Base-by-base conservation (phyloP, 2,888 invertebrate species). In the Crematogaster levior region DNA sequence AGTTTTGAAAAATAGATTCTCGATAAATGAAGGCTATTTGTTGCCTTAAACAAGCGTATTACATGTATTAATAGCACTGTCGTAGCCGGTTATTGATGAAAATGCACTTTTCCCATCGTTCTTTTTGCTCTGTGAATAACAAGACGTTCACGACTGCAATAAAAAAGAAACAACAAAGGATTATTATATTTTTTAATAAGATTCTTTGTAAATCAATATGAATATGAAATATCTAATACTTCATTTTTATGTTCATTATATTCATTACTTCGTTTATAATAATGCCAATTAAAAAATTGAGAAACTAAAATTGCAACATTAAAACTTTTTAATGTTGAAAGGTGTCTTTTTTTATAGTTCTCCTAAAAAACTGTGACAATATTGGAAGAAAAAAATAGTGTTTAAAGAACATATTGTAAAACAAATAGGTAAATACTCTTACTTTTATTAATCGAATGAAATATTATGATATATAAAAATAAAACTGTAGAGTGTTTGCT, bases 1-100 rank as follows among this genome's bases (percentile, higher is more conserved):
- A 56, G 30, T 53, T 66, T 68, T 43, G 77, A 77, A 56, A 77
- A 77, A 77, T 43, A 66, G 66, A 30, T 68, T 66, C 51, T 56
- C 66, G 66, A 77, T 77, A 56, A 77, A 43, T 40, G 40, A 53
- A 53, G 12, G 12, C 30, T 30, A 77, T 66, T 43, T 66, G 40
- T 66, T 21, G 51, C 37, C 27, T 75, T 53, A 66, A 77, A 66
- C 77, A 53, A 66, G 40, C 66, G 40, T 56, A 53, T 53, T 53
- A 56, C n/a, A 21, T 34, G 56, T 24, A 68, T 68, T 77, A 66
- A 56, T 43, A 53, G 40, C 27, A 27, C 12, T 21, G 53, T 75
- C 48, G 6, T 37, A 34, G 53, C 43, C 43, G 43, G 30, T 46
- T 68, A 43, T 43, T 30, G 56, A 65, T 21, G 43, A 24, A 77